Conservation (phyloP, 1,140 invertebrate species). For the Pachyrhynchus sulphureomaculatus region DNA sequence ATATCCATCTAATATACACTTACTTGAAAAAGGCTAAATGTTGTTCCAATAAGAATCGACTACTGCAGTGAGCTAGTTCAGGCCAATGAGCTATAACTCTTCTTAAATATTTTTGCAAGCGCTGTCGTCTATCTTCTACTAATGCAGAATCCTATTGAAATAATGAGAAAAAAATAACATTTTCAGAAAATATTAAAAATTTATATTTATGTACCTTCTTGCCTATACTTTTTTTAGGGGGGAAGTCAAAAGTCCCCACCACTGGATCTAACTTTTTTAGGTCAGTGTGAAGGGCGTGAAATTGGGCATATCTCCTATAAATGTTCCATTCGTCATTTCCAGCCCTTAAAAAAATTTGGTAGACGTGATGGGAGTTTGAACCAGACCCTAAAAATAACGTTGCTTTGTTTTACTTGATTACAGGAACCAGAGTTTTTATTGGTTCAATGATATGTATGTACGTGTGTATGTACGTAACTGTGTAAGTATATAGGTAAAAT, state of each 20-base stretch:
- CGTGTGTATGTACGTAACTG: too few species aligned
- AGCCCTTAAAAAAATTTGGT: slow-evolving; percentile 87
- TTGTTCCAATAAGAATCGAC: slow-evolving; percentile 68
- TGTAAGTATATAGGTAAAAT: too few species aligned
- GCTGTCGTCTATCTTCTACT: slow-evolving; percentile 74
- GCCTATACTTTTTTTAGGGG: slow-evolving; percentile 89
- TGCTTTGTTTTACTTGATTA: too few species aligned
- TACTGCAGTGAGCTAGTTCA: slow-evolving; percentile 66
- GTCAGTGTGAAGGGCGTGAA: slow-evolving; percentile 77
- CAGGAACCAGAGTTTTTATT: too few species aligned
- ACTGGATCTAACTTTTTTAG: slow-evolving; percentile 80
- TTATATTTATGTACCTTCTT: slow-evolving; percentile 69
- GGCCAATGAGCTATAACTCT: slow-evolving; percentile 73
- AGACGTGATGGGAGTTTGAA: slow-evolving; percentile 77
- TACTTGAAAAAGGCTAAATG: slow-evolving; percentile 83
- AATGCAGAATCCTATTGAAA: slow-evolving; percentile 70
- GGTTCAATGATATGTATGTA: too few species aligned
- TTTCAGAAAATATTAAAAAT: slow-evolving; percentile 2
- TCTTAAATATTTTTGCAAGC: slow-evolving; percentile 77
- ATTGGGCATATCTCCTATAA: slow-evolving; percentile 88
- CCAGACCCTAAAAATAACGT: slow-evolving; percentile 38
- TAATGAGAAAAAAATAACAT: background rate
- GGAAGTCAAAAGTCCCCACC: slow-evolving; percentile 82
- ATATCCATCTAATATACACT: slow-evolving; percentile 42
- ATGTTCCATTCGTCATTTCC: slow-evolving; percentile 91